Base-by-base conservation (phyloP, 2,113 vertebrate species). In the Equus quagga region DNA sequence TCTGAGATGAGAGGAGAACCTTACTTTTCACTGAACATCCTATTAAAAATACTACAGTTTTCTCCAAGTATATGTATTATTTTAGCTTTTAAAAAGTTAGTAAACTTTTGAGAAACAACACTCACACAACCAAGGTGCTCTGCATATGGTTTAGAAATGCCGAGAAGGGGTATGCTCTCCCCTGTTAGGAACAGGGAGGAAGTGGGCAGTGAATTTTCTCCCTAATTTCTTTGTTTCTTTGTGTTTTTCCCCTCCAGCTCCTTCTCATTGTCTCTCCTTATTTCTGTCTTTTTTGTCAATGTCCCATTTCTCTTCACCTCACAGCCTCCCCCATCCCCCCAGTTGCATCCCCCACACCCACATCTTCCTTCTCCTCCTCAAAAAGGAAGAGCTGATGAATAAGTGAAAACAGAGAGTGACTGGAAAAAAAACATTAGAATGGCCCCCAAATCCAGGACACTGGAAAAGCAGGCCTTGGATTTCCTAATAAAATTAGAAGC, bases 401-500 rank as follows among this genome's bases (percentile, higher is more conserved):
- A 81, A 80, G 64, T 86, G 44, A 80, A 80, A 70, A 93, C 6
- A 49, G 36, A 51, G 41, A 13, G 19, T 69, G 33, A 58, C 17
- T 69, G 12, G 54, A 49, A 60, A 17, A 15, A 15, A 33, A 75
- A 58, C 5, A 41, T 65, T 65, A 84, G 10, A 91, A 88, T 65
- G 54, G 51, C 33, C 46, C 33, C 41, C 13, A 95, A 82, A 67
- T 72, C 75, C 67, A 95, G 11, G 54, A 70, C n/a, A 70, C 65
- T 79, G 19, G 36, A 76, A 96, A 76, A 89, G n/a, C n/a, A 78
- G 44, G 19, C 51, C 17, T 75, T 80, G 75, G 19, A 82, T 87
- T 89, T 94, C 46, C 80, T 81, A 89, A 87, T 82, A 78, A 92
- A 80, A 88, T 83, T 67, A 80, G 60, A 94, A 97, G 54, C 19